Conservation (phyloP, 2,888 invertebrate genomes). For the Baccha elongata region DNA sequence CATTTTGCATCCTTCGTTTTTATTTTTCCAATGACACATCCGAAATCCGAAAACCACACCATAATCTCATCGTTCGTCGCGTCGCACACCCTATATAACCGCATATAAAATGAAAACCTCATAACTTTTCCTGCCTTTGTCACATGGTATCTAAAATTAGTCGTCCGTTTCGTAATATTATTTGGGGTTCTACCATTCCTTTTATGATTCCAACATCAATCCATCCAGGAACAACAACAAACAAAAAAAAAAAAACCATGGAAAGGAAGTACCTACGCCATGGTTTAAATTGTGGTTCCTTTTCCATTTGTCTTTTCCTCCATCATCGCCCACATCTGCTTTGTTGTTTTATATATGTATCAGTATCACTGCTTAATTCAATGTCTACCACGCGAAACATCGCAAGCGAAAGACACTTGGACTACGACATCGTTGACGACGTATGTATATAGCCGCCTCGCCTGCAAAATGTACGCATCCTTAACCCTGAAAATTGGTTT, state of each 20-base stretch:
- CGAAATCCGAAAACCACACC: slow-evolving; percentile 11
- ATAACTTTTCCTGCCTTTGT: slow-evolving; percentile 51
- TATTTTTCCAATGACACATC: slow-evolving; percentile 15
- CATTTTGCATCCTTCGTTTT: slow-evolving; percentile 29
- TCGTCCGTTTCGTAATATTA: slow-evolving; percentile 44
- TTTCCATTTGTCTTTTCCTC: neutral
- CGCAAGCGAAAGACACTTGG: neutral
- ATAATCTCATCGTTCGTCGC: neutral
- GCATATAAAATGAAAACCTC: slow-evolving; percentile 5
- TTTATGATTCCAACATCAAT: slow-evolving; percentile 8
- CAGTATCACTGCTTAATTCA: slow-evolving; percentile 13
- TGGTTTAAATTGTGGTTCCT: slow-evolving; percentile 2
- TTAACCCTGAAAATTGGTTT: slow-evolving; percentile 69
- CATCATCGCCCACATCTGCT: slow-evolving; percentile 7
- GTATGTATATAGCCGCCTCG: slow-evolving; percentile 44
- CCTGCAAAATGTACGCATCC: slow-evolving; percentile 65
- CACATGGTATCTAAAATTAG: slow-evolving; percentile 66
- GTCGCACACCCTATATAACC: neutral
- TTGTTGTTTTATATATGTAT: neutral
- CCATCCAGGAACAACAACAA: neutral
- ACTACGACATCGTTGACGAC: slow-evolving; percentile 2
- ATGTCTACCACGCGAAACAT: slow-evolving; percentile 30
- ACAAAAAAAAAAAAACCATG: neutral
- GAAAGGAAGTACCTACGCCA: slow-evolving; percentile 51
- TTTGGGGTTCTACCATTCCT: slow-evolving; percentile 39